Percentiles rank a stretch among this genome's conserved stretches.
phyloP scores from a whole-genome alignment of 2,797 vertebrate species.

The Loriculus beryllinus region DNA sequence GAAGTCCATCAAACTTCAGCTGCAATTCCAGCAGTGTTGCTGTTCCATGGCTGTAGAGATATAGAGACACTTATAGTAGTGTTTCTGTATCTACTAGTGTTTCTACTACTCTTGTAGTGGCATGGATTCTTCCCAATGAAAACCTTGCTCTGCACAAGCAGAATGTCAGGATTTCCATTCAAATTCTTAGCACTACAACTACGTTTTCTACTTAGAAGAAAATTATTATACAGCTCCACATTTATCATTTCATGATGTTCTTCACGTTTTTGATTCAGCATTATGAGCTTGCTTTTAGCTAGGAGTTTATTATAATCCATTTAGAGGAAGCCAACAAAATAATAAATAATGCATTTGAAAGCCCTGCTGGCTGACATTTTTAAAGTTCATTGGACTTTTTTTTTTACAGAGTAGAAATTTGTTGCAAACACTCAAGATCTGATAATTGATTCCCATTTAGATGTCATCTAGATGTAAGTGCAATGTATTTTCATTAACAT shows the following conservation, averaged over 20 bases:
- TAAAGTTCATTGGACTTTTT: constrained; percentile 72
- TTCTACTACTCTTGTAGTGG: background rate
- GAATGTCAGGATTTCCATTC: constrained; percentile 35
- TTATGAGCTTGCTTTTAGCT: constrained; percentile 68
- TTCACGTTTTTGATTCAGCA: constrained; percentile 60
- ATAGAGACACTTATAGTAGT: background rate
- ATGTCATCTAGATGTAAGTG: constrained; percentile 62
- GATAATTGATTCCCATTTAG: constrained; percentile 71
- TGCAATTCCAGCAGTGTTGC: background rate
- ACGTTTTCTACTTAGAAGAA: constrained; percentile 29
- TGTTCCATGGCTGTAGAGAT: background rate
- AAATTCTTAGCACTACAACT: constrained; percentile 19
- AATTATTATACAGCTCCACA: constrained; percentile 54
- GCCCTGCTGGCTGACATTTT: constrained; percentile 74
- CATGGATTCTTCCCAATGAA: background rate
- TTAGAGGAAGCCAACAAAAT: constrained; percentile 72
- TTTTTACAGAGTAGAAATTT: constrained; percentile 46
- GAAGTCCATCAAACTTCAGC: background rate
- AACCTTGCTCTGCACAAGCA: background rate
- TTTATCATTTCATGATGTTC: constrained; percentile 67
- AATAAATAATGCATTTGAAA: constrained; percentile 78
- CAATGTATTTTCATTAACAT: constrained; percentile 71
- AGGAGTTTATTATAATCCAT: constrained; percentile 72
- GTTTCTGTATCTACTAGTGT: background rate
- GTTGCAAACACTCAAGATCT: constrained; percentile 60